Evolutionary conservation across 2,113 vertebrate genomes (phyloP).

Genomic region (Climacteris rufus): DNA sequence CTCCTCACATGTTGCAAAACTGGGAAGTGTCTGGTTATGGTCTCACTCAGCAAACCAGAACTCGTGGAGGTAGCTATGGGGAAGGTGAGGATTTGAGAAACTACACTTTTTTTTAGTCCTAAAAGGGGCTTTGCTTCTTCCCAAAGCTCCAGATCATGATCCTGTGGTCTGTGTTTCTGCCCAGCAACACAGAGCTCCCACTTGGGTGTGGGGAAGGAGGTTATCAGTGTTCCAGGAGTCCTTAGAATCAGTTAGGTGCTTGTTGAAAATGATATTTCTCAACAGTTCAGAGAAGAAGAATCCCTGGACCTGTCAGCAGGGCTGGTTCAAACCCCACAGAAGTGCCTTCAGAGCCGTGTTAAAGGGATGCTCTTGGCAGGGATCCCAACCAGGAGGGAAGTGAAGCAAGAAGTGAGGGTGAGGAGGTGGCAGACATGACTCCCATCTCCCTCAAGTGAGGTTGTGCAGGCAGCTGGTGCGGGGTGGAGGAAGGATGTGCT

Average conservation of each 20-base stretch:
- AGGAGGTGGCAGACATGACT: neutral
- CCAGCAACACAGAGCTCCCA: neutral
- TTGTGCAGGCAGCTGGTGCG: neutral
- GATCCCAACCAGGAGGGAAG: neutral
- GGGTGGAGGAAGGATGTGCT: neutral
- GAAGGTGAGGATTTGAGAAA: neutral
- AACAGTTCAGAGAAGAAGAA: neutral
- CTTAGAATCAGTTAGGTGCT: neutral
- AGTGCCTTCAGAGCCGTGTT: rapidly evolving
- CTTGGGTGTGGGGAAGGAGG: neutral
- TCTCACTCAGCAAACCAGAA: neutral
- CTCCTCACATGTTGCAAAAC: neutral
- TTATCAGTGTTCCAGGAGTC: neutral
- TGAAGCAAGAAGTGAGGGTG: neutral
- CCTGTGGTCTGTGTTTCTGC: neutral
- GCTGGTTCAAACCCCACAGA: rapidly evolving
- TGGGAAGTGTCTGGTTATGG: neutral
- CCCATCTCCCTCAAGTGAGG: neutral
- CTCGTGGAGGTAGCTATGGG: neutral
- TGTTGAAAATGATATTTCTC: neutral
- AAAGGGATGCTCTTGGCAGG: neutral
- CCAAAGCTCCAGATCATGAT: neutral
- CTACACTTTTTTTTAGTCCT: neutral
- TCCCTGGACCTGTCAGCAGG: rapidly evolving
- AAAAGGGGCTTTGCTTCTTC: neutral